Conservation (phyloP, 2,888 invertebrate genomes). For the Tipula helvola region DNA sequence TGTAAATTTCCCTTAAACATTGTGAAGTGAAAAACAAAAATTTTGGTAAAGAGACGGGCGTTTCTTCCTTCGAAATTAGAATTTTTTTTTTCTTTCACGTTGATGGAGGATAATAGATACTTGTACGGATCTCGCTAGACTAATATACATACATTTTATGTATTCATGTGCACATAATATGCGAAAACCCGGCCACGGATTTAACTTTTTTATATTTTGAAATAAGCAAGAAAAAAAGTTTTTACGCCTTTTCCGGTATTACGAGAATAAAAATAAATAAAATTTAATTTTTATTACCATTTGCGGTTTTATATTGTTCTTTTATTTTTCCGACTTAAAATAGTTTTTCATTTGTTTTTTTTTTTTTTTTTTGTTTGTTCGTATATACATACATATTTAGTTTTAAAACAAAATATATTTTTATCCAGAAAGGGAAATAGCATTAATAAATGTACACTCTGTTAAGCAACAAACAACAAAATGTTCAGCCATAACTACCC, state of each 20-base stretch:
- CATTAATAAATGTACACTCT: not conserved
- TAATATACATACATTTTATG: not conserved
- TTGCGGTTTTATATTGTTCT: not conserved
- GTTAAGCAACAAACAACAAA: not conserved
- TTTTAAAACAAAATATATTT: not conserved
- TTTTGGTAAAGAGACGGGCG: not conserved
- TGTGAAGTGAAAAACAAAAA: not conserved
- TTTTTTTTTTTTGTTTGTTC: not conserved
- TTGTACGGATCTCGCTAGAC: not conserved
- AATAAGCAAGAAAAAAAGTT: not conserved
- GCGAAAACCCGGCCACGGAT: not conserved
- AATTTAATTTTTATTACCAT: not conserved
- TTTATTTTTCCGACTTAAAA: not conserved
- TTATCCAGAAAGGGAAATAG: not conserved
- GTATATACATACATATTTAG: not conserved
- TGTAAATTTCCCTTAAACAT: not conserved
- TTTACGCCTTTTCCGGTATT: constrained; percentile 4
- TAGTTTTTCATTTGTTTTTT: not conserved
- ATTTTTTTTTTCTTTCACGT: not conserved
- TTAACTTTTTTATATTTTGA: not conserved
- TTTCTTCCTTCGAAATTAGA: not conserved
- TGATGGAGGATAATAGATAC: not conserved
- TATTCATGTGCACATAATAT: not conserved
- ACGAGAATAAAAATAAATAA: not conserved
- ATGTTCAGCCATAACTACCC: not conserved